Base-by-base conservation (phyloP, 1,140 invertebrate genomes). In the Lepidurus apus region DNA sequence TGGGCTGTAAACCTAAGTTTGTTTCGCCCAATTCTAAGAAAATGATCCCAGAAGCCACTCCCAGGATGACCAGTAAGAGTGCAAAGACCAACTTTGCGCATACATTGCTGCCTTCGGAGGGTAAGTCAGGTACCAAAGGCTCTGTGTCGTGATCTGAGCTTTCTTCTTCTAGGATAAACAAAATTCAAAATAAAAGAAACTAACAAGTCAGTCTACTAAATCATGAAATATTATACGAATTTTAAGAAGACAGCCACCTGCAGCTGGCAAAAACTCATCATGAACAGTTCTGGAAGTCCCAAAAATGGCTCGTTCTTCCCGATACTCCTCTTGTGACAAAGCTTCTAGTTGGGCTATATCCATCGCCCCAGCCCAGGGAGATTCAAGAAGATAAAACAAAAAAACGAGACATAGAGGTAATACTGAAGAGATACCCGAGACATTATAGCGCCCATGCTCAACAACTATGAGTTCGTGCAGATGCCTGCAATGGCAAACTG, bases 41-140 rank as follows among this genome's bases (percentile, higher is more conserved):
- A 79, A 94, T 93, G 73, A 94, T 83, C 77, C 91, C 91, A 82
- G 93, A 89, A 17, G 92, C 86, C 45, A 91, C 89, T 80, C 90
- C 85, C 26, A 95, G 87, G 76, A 89, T 88, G 26, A 89, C 89
- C 73, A 94, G 87, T 13, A 94, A 83, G 3, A 88, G 84, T 82
- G 94, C 93, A 84, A 95, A 95, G 79, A 94, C 87, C 65, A 94
- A 89, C 86, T 92, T 93, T 8, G 93, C 91, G 84, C 91, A 93
- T 87, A 92, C 91, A 82, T 93, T 91, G 43, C 92, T 93, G 65
- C 91, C 92, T 17, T 90, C 92, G 10, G 88, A 88, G 80, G 87
- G 88, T 74, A 93, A 91, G 81, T 92, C 90, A 42, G 93, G 88
- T 43, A 93, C 87, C 82, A 75, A 45, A 17, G 76, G 75, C 5